A percentile compares a stretch with the other conserved stretches of the same genome.
phyloP scores from a whole-genome alignment of 2,888 invertebrate species.

The Kuschelorhynchus macadamiae region DNA sequence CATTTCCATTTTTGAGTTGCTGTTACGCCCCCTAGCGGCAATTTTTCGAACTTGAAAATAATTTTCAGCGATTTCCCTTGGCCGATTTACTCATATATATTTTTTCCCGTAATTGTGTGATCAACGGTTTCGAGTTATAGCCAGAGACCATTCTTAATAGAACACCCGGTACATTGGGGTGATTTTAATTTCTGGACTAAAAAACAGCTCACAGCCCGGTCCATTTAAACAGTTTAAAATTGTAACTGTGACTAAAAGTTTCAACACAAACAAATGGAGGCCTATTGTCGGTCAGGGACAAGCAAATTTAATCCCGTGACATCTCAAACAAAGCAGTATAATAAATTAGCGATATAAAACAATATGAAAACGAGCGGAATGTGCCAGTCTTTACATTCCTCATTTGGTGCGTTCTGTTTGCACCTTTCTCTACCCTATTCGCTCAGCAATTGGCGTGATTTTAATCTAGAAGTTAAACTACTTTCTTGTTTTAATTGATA shows the following conservation, averaged over 20 bases:
- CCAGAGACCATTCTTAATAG: no score
- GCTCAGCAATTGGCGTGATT: constrained; percentile 12
- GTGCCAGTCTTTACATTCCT: constrained; percentile 67
- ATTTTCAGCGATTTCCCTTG: no score
- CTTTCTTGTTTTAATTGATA: no score
- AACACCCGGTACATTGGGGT: no score
- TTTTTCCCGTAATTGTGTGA: no score
- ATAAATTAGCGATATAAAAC: constrained; percentile 69
- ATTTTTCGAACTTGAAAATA: no score
- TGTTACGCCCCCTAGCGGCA: no score
- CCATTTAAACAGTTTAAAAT: constrained; percentile 35
- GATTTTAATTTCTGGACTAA: no score
- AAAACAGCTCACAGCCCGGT: constrained; percentile 2
- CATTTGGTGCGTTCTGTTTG: constrained; percentile 21
- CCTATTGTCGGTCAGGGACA: constrained; percentile 48
- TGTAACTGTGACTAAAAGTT: constrained; percentile 35
- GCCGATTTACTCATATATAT: no score
- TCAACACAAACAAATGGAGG: constrained; percentile 37
- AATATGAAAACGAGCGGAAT: constrained; percentile 67
- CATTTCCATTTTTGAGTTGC: no score
- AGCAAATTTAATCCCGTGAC: constrained; percentile 65
- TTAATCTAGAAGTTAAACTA: constrained; percentile 20
- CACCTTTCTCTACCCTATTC: constrained; percentile 28
- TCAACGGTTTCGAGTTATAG: no score
- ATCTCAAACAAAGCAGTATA: constrained; percentile 67